A percentile compares a stretch with the other conserved stretches of the same genome.
Conservation (phyloP, 2,113 vertebrate species). For the Rostratula benghalensis region DNA sequence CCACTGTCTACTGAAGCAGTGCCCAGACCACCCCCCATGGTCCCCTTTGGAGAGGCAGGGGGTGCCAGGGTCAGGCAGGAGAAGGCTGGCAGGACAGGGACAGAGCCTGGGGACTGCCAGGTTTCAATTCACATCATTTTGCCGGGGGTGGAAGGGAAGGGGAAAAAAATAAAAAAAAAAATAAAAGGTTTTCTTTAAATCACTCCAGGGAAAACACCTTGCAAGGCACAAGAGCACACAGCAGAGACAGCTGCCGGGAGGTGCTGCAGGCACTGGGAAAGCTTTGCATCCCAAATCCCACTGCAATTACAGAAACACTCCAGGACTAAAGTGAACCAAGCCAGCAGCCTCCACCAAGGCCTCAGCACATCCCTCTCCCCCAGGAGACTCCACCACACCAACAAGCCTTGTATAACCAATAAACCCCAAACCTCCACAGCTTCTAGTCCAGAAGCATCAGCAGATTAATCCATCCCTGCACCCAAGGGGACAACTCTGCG, state of each 20-base stretch:
- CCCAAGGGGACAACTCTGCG: background rate
- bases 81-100: background rate
- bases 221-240: fast-evolving
- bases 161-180: background rate
- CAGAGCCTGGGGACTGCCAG: background rate
- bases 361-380: background rate
- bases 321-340: fast-evolving
- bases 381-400: background rate
- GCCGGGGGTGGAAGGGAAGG: background rate
- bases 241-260: background rate
- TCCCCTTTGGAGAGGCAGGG: no score
- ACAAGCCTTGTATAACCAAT: background rate
- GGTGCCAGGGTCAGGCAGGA: background rate
- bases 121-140: background rate
- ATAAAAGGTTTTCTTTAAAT: background rate
- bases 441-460: background rate
- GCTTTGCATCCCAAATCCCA: background rate
- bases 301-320: background rate
- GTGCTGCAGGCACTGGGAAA: background rate
- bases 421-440: background rate
- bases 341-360: background rate
- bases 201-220: background rate
- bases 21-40: fast-evolving
- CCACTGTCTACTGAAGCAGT: fast-evolving
- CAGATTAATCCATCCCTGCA: background rate